Evolutionary conservation across 2,113 vertebrate genomes (phyloP).

Genomic region (Poicephalus meyeri): DNA sequence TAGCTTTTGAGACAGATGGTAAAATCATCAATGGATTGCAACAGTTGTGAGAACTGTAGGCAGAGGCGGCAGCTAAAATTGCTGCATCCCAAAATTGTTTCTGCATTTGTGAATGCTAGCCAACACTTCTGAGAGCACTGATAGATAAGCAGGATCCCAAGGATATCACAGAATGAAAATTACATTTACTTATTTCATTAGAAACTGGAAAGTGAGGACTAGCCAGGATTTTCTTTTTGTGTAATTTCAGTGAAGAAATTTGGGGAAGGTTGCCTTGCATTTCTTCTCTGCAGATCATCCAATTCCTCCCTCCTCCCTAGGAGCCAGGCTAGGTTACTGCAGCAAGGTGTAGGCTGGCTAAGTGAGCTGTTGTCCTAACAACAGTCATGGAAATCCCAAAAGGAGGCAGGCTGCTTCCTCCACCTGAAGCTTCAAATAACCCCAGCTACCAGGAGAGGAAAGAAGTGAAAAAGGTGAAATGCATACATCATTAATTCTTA

Average conservation of each 20-base stretch:
- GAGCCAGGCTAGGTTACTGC: background rate
- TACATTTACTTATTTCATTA: background rate
- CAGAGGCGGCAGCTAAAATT: background rate
- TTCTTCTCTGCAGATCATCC: background rate
- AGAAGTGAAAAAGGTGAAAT: background rate
- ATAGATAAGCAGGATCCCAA: background rate
- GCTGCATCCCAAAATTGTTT: background rate
- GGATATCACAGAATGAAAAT: background rate
- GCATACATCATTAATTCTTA: background rate
- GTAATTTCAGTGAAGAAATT: background rate
- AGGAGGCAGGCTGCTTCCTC: background rate
- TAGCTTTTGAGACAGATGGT: background rate
- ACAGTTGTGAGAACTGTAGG: background rate
- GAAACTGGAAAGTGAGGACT: background rate
- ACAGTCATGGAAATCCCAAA: background rate
- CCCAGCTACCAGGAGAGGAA: background rate
- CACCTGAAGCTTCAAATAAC: background rate
- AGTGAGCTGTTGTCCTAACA: background rate
- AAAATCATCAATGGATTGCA: slow-evolving; percentile 37
- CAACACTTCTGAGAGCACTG: background rate
- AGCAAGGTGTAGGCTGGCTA: background rate
- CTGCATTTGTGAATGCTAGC: background rate
- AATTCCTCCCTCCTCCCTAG: background rate
- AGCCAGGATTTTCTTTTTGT: background rate
- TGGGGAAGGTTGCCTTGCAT: background rate